Evolutionary conservation across 2,797 vertebrate species (phyloP).

Genomic region (Cirrhinus mrigala): DNA sequence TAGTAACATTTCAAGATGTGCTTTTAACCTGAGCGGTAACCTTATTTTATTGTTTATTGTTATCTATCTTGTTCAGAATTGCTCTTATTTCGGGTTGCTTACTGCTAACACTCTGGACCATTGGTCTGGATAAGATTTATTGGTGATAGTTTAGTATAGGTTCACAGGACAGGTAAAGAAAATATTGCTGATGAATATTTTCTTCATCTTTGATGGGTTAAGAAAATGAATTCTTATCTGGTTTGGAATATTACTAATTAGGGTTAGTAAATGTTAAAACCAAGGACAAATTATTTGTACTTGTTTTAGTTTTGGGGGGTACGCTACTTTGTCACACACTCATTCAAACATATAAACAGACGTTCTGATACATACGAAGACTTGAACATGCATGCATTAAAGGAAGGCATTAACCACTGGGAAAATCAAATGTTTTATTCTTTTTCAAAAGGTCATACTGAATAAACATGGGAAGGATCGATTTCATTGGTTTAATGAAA

Average conservation of each 20-base stretch:
- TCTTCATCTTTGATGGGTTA: slow-evolving; percentile 88
- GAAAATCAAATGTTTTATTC: slow-evolving; percentile 79
- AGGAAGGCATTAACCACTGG: slow-evolving; percentile 75
- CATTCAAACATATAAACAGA: slow-evolving; percentile 66
- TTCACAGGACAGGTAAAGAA: slow-evolving; percentile 87
- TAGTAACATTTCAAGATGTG: slow-evolving; percentile 32
- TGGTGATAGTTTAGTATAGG: slow-evolving; percentile 75
- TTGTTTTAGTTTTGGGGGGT: slow-evolving; percentile 82
- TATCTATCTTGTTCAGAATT: slow-evolving; percentile 48
- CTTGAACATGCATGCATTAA: slow-evolving; percentile 75
- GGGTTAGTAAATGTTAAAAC: slow-evolving; percentile 87
- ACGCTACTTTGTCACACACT: slow-evolving; percentile 79
- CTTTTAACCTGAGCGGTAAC: slow-evolving; percentile 47
- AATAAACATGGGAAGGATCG: slow-evolving; percentile 72
- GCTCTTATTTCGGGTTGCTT: slow-evolving; percentile 29
- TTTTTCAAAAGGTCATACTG: slow-evolving; percentile 69
- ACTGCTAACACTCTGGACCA: slow-evolving; percentile 66
- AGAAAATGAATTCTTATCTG: slow-evolving; percentile 83
- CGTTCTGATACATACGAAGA: slow-evolving; percentile 47
- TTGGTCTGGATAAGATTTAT: slow-evolving; percentile 73
- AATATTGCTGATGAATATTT: slow-evolving; percentile 84
- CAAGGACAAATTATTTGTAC: slow-evolving; percentile 84
- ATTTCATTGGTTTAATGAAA: slow-evolving; percentile 70
- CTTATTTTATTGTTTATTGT: slow-evolving; percentile 58
- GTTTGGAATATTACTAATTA: slow-evolving; percentile 77